These are phyloP conservation scores for Staurois parvus DNA, from an alignment of 2,797 vertebrate genomes.

Conservation along the genomic window DNA sequence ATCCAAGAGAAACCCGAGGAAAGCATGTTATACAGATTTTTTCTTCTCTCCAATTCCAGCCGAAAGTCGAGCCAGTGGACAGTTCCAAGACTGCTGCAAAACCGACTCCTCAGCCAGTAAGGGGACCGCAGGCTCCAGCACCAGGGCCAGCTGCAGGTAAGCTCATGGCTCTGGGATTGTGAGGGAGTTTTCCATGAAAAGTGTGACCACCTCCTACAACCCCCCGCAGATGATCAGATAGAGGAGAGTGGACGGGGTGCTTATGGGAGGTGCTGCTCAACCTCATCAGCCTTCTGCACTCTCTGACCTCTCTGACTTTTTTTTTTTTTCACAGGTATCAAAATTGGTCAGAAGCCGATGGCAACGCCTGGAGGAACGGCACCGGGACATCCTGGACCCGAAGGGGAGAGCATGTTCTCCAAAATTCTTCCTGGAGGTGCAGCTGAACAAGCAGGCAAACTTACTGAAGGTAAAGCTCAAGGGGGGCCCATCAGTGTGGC, in stretches of 20 bases:
- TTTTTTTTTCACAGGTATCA: conserved; percentile 81
- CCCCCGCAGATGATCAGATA: too few species aligned
- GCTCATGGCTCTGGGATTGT: too few species aligned
- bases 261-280: too few species aligned
- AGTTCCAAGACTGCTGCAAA: conserved; percentile 79
- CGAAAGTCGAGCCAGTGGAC: conserved; percentile 80
- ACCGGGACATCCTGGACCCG: conserved; percentile 79
- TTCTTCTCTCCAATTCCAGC: conserved; percentile 70
- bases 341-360: conserved; percentile 82
- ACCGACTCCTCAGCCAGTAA: conserved; percentile 77
- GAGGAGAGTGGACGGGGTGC: too few species aligned
- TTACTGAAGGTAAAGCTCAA: conserved; percentile 88
- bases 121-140: conserved; percentile 77
- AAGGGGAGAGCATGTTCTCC: conserved; percentile 92
- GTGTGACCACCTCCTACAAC: background rate
- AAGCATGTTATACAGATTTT: background rate
- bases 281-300: fast-evolving
- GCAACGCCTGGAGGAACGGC: conserved; percentile 71
- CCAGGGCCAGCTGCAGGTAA: conserved; percentile 86
- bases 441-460: conserved; percentile 97
- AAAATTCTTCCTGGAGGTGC: conserved; percentile 96
- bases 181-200: background rate
- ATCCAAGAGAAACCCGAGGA: background rate
- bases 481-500: background rate
- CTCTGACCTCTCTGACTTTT: background rate